Evolutionary conservation across 1,140 invertebrate genomes (phyloP), one percentile per base, ranked within the genome.

Genomic region (Holcopasites calliopsidis): DNA sequence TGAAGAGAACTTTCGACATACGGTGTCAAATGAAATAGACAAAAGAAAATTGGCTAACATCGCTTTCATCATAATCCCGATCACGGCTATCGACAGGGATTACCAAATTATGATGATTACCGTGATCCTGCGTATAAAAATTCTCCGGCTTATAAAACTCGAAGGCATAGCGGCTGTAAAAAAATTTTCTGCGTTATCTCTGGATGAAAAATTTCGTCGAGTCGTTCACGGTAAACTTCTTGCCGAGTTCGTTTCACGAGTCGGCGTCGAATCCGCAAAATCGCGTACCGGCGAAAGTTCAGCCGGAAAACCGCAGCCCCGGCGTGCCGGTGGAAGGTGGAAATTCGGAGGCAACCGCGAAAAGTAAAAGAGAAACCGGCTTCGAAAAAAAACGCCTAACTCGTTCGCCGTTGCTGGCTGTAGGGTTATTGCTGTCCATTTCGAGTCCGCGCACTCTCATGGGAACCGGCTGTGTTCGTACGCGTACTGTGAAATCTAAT

Each of bases 391-490:
- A 47, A 73, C 73, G 66, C n/a, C n/a, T 70, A 81, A 80, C 64
- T 64, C 50, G 52, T n/a, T 50, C 23, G 31, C 42, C 44, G 40
- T 28, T 33, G 23, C 49, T 31, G 52, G 68, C 57, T 84, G 83
- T 74, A 83, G 69, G 77, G 52, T 83, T 80, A 77, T 84, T 74
- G 69, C 81, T 62, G 72, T 80, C 64, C 80, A 77, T 77, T 83
- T 83, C 83, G 77, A 73, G 83, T 84, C 58, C 80, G 38, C 60
- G 52, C 38, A 26, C 47, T 66, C 68, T 40, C 61, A 40, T 44
- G 52, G 64, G 64, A 40, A 13, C 65, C 61, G 6, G 16, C n/a
- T 80, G 42, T 40, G 21, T 58, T 50, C 49, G 49, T 50, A 66
- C 50, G 69, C 49, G 55, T 49, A 50, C 50, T 55, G 62, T 31